phyloP scores from a whole-genome alignment of 2,113 vertebrate species.

The Mesocricetus auratus region DNA sequence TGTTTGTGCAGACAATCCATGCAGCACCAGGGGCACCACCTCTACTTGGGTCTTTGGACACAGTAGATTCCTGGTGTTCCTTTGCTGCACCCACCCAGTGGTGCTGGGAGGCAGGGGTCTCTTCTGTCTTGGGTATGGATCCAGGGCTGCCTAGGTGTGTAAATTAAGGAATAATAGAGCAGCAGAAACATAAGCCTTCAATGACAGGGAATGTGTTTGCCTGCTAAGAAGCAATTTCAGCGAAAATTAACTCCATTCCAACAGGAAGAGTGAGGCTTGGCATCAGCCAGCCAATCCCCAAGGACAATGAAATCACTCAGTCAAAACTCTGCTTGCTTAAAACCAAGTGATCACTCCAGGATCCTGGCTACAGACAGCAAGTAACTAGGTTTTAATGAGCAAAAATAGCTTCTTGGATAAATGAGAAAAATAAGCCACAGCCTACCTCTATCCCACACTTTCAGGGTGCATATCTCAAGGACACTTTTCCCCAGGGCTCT shows the following conservation, averaged over 20 bases:
- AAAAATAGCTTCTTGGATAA: constrained; percentile 88
- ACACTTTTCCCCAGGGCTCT: not conserved
- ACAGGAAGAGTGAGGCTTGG: constrained; percentile 89
- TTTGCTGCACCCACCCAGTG: constrained; percentile 56
- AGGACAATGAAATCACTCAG: constrained; percentile 90
- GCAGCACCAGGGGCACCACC: too few species aligned
- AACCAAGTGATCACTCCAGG: constrained; percentile 88
- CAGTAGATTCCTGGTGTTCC: not conserved
- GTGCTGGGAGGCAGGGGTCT: constrained; percentile 67
- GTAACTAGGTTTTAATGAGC: constrained; percentile 90
- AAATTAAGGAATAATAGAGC: constrained; percentile 91
- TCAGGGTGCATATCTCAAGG: constrained; percentile 42
- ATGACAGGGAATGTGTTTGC: constrained; percentile 91
- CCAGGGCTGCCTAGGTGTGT: constrained; percentile 83
- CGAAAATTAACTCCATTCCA: constrained; percentile 92
- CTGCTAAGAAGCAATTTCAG: constrained; percentile 92
- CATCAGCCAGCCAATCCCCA: constrained; percentile 89
- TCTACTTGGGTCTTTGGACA: not conserved
- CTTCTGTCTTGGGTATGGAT: constrained; percentile 84
- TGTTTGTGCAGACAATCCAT: not conserved
- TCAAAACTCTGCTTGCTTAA: constrained; percentile 90
- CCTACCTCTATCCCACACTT: not conserved
- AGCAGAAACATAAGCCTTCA: constrained; percentile 87
- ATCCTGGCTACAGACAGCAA: constrained; percentile 87
- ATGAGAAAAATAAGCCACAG: constrained; percentile 82